A percentile compares a stretch with the other conserved stretches of the same genome.
These are phyloP conservation scores for Lepidurus apus DNA, from an alignment of 1,140 invertebrate species.

Conservation along the genomic window DNA sequence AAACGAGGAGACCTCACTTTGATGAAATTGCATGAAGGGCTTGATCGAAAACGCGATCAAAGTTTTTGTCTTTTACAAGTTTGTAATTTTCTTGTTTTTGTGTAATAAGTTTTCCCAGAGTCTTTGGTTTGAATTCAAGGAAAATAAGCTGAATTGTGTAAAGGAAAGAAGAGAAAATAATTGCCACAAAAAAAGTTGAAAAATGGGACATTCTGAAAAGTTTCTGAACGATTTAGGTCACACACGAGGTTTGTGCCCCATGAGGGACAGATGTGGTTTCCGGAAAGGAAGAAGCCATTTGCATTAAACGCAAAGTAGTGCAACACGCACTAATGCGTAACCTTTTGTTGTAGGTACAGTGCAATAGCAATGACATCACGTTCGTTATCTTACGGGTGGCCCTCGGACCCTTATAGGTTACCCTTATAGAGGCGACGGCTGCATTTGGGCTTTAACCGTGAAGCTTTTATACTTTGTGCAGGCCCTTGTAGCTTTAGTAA, in stretches of 20 bases:
- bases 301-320: neutral
- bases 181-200: too few species aligned
- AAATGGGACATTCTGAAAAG: too few species aligned
- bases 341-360: slow-evolving; percentile 11
- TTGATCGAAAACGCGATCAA: neutral
- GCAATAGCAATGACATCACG: slow-evolving; percentile 9
- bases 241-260: too few species aligned
- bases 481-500: neutral
- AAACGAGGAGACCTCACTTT: neutral
- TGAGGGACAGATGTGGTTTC: neutral
- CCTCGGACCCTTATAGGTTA: neutral
- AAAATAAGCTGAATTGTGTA: too few species aligned
- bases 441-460: slow-evolving; percentile 2
- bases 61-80: too few species aligned
- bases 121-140: too few species aligned
- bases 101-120: too few species aligned
- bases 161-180: too few species aligned
- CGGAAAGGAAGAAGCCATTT: neutral
- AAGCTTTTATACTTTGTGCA: slow-evolving; percentile 1
- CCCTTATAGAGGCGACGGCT: neutral
- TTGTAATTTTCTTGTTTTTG: too few species aligned
- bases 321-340: slow-evolving; percentile 21
- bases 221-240: too few species aligned
- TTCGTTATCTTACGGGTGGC: slow-evolving; percentile 21
- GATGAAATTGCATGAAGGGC: neutral